phyloP scores from a whole-genome alignment of 2,113 vertebrate genomes.

The Nanorana parkeri region DNA sequence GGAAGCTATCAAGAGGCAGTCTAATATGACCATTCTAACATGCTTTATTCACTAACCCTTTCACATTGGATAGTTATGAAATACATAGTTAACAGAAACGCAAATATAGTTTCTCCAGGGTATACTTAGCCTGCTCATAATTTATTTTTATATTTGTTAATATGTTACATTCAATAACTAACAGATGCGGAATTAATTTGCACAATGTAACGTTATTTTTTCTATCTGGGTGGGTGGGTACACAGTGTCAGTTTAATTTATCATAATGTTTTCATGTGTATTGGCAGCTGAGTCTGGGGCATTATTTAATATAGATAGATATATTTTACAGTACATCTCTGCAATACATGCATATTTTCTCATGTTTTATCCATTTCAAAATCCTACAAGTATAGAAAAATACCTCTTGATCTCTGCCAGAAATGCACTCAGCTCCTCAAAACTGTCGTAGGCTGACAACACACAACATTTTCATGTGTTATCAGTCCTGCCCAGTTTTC shows the following conservation, averaged over 20 bases:
- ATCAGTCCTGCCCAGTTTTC: too few relatives aligned
- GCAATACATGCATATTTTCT: too few relatives aligned
- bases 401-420: too few relatives aligned
- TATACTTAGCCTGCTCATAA: conserved; percentile 10
- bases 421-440: too few relatives aligned
- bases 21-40: conserved; percentile 27
- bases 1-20: conserved; percentile 28
- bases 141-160: conserved; percentile 26
- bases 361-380: too few relatives aligned
- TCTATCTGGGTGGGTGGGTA: conserved; percentile 13
- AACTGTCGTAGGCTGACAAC: too few relatives aligned
- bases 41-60: neutral
- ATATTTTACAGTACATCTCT: conserved; percentile 23
- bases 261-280: conserved; percentile 7
- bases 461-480: too few relatives aligned
- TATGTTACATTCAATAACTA: conserved; percentile 5
- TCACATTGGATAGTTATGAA: conserved; percentile 25
- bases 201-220: conserved; percentile 33
- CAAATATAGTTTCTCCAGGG: conserved; percentile 20
- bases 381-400: too few relatives aligned
- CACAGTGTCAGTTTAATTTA: neutral
- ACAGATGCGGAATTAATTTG: neutral
- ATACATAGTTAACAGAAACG: conserved; percentile 8
- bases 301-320: too few relatives aligned
- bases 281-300: neutral